Base-by-base conservation (phyloP, 2,797 vertebrate species). In the Acomys russatus region DNA sequence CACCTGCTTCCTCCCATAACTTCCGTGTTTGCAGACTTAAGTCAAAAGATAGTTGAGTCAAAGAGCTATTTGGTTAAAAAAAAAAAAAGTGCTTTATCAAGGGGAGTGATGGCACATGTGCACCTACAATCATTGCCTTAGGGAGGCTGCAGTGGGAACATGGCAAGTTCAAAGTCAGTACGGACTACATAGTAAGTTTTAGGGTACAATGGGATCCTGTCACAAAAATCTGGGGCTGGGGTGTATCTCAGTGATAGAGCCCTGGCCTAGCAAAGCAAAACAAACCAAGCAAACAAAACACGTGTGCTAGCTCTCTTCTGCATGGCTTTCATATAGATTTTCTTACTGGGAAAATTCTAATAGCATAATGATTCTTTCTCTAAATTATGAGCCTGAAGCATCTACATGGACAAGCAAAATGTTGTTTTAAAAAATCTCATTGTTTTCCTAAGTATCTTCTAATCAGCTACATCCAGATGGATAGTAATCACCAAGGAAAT, bases 1-100 rank as follows among this genome's bases (percentile, higher is more conserved):
- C 93, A 95, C 92, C 97, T 94, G 96, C 73, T 94, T 90, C 78
- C 94, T 94, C 59, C 51, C 33, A 9, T 74, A 82, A 92, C 87
- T 66, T 38, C 66, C 61, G 93, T 88, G 78, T 94, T 94, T 91
- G 92, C 76, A 92, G 77, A 94, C 76, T 84, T 63, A 56, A 92
- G 86, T 91, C 82, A 93, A 86, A 44, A 54, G 28, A 6, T 23
- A 82, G 14, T 44, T 44, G 49, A 28, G 94, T 28, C 33, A 30
- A 61, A 90, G 30, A 90, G 30, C 6, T 25, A 54, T 17, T 83
- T 3, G 35, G 15, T 33, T 0, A 38, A 23, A 22, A 38, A 74
- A 38, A 54, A 83, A 59, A 93, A 70, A 20, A 0, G 6, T 76
- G 87, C 38, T 49, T 51, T 49, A 49, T 77, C 17, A 15, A 33